Base-by-base conservation (phyloP, 2,888 invertebrate species). In the Hanleya hanleyi region DNA sequence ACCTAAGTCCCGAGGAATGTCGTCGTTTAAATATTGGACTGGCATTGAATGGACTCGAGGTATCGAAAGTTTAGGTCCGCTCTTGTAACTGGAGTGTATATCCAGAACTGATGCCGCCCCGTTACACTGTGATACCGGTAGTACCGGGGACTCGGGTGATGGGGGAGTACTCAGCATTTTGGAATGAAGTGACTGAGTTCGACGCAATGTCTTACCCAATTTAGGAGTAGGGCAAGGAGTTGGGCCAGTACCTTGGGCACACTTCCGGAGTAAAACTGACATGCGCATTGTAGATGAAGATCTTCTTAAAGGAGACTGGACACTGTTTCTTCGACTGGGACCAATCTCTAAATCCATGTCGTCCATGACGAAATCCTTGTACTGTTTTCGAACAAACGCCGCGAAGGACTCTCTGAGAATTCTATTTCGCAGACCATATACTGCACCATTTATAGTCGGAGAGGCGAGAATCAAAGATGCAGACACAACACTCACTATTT, bases 371-470 rank as follows among this genome's bases (percentile, higher is more conserved):
- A 81, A 78, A 33, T 80, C 80, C 51, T 85, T 81, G 29, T 83
- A 57, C 69, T 83, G 83, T 36, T 84, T 73, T 29, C 83, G 68
- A 18, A 82, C 72, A 68, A 84, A 87, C 22, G 84, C 73, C 38
- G 79, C 79, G 72, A 87, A 87, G 5, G 87, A 87, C 36, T 80
- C 77, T 15, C 87, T 75, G 38, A 87, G 76, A 64, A 85, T 82
- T 70, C 85, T 84, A 69, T 87, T 87, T 50, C 86, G 72, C 49
- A 87, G 74, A 50, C 87, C 87, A 70, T 87, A 86, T 7, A 87
- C 81, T 29, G 84, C 82, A n/a, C 84, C 84, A 70, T 86, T 83
- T 12, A 83, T 84, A 50, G 86, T 80, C 0, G 64, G 64, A 3
- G 38, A 18, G 2, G 64, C 18, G 33, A 37, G 36, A 15, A 64